phyloP scores from a whole-genome alignment of 1,140 invertebrate genomes.

The Cotesia chilonis region DNA sequence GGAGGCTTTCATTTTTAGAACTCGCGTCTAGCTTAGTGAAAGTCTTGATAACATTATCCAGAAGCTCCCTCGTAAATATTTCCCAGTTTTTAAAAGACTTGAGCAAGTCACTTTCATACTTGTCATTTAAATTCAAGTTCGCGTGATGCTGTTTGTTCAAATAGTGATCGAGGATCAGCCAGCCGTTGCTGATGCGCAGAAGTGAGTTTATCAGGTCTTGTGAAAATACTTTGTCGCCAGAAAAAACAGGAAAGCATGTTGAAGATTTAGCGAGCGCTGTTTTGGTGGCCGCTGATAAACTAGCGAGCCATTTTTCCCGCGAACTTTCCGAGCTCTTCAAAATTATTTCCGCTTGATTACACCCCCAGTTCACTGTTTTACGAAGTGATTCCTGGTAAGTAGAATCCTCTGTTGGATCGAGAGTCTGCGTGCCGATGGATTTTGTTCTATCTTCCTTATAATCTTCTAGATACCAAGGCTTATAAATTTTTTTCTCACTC shows the following conservation, averaged over 20 bases:
- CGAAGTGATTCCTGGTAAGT: constrained; percentile 51
- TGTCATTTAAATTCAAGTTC: constrained; percentile 48
- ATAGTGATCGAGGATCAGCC: constrained; percentile 60
- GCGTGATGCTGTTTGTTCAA: constrained; percentile 58
- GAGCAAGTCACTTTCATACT: constrained; percentile 49
- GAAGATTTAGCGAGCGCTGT: constrained; percentile 56
- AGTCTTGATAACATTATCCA: constrained; percentile 50
- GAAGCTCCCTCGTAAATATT: constrained; percentile 48
- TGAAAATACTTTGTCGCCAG: constrained; percentile 50
- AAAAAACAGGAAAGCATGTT: constrained; percentile 54
- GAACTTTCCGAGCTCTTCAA: constrained; percentile 44
- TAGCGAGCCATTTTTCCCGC: constrained; percentile 48
- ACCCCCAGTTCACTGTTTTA: constrained; percentile 52
- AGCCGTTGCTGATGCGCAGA: constrained; percentile 58
- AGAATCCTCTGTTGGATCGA: constrained; percentile 29
- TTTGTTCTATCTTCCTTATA: constrained; percentile 37
- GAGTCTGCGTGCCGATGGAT: constrained; percentile 48
- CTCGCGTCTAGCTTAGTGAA: constrained; percentile 48
- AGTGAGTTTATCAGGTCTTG: constrained; percentile 56
- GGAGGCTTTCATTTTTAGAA: constrained; percentile 27
- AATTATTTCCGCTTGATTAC: constrained; percentile 53
- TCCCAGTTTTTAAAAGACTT: constrained; percentile 55
- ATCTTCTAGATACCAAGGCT: constrained; percentile 44
- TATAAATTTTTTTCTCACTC: constrained; percentile 28
- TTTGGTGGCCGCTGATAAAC: constrained; percentile 52